These are phyloP conservation scores for Oncorhynchus keta DNA, from an alignment of 2,113 vertebrate genomes.

Conservation along the genomic window DNA sequence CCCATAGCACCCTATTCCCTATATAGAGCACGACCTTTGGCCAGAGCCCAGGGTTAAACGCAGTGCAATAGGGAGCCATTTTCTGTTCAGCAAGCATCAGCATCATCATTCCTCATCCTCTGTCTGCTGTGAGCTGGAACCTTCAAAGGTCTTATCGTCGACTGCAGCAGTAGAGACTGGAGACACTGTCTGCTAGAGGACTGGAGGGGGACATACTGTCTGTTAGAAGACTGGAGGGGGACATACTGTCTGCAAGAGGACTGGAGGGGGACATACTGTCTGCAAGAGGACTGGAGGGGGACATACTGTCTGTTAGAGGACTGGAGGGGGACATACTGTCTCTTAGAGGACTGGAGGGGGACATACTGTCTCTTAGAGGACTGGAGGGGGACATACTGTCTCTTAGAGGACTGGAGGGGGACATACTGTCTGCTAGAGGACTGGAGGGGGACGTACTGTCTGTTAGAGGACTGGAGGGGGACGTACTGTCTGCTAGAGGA, in stretches of 20 bases:
- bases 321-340: background rate
- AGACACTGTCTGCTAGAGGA: no score
- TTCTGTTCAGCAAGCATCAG: background rate
- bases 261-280: background rate
- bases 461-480: no score
- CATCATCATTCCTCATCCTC: background rate
- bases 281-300: background rate
- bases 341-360: background rate
- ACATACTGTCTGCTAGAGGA: background rate
- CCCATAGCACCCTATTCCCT: no score
- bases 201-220: no score
- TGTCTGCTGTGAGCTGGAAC: background rate
- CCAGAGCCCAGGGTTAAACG: background rate
- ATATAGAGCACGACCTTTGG: no score
- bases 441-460: no score
- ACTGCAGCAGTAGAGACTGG: background rate
- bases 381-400: no score
- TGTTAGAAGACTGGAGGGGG: no score
- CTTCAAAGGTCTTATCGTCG: background rate
- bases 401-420: background rate
- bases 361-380: no score
- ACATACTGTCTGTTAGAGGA: background rate
- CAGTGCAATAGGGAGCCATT: no score
- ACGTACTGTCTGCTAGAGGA: no score
- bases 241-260: background rate